phyloP scores from a whole-genome alignment of 2,797 vertebrate species.

The Phoebastria nigripes region DNA sequence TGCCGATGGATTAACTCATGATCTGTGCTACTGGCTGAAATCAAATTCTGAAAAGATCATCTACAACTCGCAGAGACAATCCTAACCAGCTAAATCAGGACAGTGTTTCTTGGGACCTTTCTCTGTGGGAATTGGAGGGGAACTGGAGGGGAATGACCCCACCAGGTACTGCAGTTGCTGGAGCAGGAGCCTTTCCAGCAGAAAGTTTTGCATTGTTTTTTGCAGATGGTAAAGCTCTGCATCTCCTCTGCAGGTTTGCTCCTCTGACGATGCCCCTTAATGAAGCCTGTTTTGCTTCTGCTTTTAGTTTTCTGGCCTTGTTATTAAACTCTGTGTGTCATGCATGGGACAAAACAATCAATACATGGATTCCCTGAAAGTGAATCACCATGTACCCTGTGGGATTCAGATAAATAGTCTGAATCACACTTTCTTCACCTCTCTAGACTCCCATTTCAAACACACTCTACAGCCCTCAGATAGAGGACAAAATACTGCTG shows the following conservation, averaged over 20 bases:
- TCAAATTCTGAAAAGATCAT: not conserved
- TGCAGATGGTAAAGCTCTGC: not conserved
- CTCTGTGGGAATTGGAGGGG: not conserved
- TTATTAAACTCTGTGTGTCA: not conserved
- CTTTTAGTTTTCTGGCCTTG: not conserved
- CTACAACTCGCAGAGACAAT: not conserved
- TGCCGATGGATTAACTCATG: not conserved
- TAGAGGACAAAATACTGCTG: not conserved
- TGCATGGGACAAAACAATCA: not conserved
- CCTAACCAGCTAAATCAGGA: not conserved
- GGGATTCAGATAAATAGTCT: not conserved
- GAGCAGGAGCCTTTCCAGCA: not conserved
- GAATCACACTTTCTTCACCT: not conserved
- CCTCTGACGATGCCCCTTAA: not conserved
- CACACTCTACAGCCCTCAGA: not conserved
- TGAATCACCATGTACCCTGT: rapidly evolving
- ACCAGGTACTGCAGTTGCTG: not conserved
- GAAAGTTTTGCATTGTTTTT: not conserved
- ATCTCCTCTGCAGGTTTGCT: not conserved
- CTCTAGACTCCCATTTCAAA: not conserved
- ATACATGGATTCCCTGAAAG: not conserved
- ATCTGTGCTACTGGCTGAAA: not conserved
- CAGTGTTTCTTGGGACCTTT: not conserved
- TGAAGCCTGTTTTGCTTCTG: not conserved
- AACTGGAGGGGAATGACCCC: not conserved